These are phyloP conservation scores for Polia nebulosa DNA, from an alignment of 2,888 invertebrate species.

Conservation along the genomic window DNA sequence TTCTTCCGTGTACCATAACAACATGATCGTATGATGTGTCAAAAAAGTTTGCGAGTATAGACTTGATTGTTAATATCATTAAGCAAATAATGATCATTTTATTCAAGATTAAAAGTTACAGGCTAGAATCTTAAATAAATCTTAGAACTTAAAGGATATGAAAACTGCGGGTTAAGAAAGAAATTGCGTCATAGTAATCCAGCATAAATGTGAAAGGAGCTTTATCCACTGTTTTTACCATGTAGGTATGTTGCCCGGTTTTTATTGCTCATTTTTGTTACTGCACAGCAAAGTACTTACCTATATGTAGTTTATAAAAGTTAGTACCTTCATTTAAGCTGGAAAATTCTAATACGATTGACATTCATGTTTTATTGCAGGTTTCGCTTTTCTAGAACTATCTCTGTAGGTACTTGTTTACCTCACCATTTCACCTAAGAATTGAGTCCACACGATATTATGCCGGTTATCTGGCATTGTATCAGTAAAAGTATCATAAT, in stretches of 20 bases:
- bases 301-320: too few species aligned
- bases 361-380: background rate
- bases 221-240: background rate
- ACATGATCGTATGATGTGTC: background rate
- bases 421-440: constrained; percentile 7
- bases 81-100: background rate
- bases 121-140: too few species aligned
- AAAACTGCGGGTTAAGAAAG: background rate
- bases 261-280: background rate
- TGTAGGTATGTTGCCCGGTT: background rate
- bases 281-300: background rate
- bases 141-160: background rate
- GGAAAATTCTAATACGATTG: background rate
- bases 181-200: background rate
- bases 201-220: background rate
- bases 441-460: constrained; percentile 26
- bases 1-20: background rate
- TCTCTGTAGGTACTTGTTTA: constrained; percentile 4
- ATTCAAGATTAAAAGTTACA: too few species aligned
- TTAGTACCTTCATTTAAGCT: background rate
- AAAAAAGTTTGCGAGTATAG: background rate
- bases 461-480: constrained; percentile 27
- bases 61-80: background rate
- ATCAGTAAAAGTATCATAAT: constrained; percentile 46
- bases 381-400: background rate